Evolutionary conservation across 1,140 invertebrate genomes (phyloP).

Genomic region (Saccostrea cuccullata): DNA sequence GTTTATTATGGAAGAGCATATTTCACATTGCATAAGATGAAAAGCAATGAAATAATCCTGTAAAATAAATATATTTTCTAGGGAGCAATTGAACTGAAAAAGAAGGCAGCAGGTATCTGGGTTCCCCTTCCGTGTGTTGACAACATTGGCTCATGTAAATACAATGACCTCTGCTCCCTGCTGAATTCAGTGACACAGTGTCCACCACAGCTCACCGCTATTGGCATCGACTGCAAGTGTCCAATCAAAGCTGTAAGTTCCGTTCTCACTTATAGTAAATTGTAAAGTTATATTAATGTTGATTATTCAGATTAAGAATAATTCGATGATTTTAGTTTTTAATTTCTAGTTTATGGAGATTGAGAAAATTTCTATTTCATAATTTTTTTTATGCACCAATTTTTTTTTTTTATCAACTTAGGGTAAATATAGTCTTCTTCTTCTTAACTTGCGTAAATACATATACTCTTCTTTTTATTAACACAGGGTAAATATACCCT

Average conservation of each 20-base stretch:
- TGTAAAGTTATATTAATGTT: not conserved
- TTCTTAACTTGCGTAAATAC: too few relatives aligned
- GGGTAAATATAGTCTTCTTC: too few relatives aligned
- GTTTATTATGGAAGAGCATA: not conserved
- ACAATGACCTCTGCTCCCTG: slow-evolving; percentile 62
- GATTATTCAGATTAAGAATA: too few relatives aligned
- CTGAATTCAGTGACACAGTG: slow-evolving; percentile 56
- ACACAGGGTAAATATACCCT: slow-evolving; percentile 61
- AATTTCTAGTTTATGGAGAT: too few relatives aligned
- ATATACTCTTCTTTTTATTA: too few relatives aligned
- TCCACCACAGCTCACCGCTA: slow-evolving; percentile 60
- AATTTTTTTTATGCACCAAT: too few relatives aligned
- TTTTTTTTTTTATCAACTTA: too few relatives aligned
- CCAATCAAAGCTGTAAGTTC: slow-evolving; percentile 65
- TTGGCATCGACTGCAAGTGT: slow-evolving; percentile 68
- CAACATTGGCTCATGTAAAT: slow-evolving; percentile 63
- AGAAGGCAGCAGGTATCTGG: slow-evolving; percentile 47
- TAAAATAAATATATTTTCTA: not conserved
- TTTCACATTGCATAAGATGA: not conserved
- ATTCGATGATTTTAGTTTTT: too few relatives aligned
- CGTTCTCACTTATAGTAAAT: not conserved
- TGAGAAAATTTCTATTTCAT: too few relatives aligned
- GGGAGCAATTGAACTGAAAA: slow-evolving; percentile 18
- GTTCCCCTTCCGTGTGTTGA: slow-evolving; percentile 64
- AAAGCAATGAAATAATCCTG: not conserved